Evolutionary conservation across 2,113 vertebrate genomes (phyloP).

Genomic region (Podilymbus podiceps): DNA sequence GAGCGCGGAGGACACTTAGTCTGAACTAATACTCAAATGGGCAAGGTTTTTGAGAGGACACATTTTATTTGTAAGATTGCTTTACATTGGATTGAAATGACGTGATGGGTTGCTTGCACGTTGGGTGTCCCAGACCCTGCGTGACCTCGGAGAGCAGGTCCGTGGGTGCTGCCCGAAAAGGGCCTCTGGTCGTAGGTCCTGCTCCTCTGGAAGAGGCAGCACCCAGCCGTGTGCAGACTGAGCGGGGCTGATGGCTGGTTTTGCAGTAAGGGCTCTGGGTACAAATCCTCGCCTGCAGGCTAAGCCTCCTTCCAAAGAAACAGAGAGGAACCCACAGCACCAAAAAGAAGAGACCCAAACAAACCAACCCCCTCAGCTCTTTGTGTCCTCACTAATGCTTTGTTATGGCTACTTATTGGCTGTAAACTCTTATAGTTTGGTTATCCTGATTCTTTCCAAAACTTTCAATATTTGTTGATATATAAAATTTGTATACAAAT

Average conservation of each 20-base stretch:
- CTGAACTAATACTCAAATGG: neutral
- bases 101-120: fast-evolving
- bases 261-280: neutral
- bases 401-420: neutral
- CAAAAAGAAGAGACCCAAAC: neutral
- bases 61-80: neutral
- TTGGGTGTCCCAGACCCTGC: neutral
- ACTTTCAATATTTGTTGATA: neutral
- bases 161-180: neutral
- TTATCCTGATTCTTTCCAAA: neutral
- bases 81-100: neutral
- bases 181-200: neutral
- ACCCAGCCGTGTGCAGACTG: fast-evolving
- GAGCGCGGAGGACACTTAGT: neutral
- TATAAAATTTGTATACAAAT: too few relatives aligned
- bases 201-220: neutral
- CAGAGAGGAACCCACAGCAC: too few relatives aligned
- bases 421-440: neutral
- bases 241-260: neutral
- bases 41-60: neutral
- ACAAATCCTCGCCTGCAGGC: neutral
- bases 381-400: neutral
- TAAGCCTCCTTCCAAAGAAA: neutral
- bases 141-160: neutral
- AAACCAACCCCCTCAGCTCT: fast-evolving